These are phyloP conservation scores for Dichetophora obliterata DNA, from an alignment of 2,888 invertebrate genomes.

Conservation along the genomic window DNA sequence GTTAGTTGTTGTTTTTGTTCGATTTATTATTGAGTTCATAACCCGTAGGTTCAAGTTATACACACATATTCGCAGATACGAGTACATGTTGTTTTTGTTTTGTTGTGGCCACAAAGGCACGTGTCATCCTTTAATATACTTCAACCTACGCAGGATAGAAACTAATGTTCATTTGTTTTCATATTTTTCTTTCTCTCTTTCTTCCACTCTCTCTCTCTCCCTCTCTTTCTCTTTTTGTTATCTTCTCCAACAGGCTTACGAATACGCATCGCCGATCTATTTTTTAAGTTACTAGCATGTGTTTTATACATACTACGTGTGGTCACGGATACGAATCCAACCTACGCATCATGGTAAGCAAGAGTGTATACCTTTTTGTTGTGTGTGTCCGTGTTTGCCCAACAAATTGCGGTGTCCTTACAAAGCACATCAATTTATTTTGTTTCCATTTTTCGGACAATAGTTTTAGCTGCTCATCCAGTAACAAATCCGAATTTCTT, in stretches of 20 bases:
- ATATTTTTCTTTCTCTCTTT: too few species aligned
- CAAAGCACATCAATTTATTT: neutral
- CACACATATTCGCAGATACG: too few species aligned
- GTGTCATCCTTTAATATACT: too few species aligned
- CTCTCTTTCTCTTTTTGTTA: neutral
- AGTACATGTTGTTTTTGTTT: too few species aligned
- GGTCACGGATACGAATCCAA: constrained; percentile 89
- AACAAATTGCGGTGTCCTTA: neutral
- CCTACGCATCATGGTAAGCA: constrained; percentile 86
- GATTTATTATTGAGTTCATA: too few species aligned
- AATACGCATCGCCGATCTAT: constrained; percentile 96
- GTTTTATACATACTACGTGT: constrained; percentile 95
- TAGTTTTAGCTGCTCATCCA: constrained; percentile 86
- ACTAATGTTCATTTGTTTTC: constrained; percentile 20
- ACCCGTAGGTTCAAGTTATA: too few species aligned
- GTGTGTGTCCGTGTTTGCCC: neutral
- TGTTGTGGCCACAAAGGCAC: too few species aligned
- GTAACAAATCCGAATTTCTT: constrained; percentile 88
- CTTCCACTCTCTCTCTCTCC: too few species aligned
- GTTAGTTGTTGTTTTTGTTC: too few species aligned
- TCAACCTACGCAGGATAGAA: neutral
- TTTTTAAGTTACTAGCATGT: constrained; percentile 97
- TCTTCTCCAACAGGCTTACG: constrained; percentile 85
- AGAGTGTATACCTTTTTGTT: neutral
- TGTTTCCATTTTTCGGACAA: neutral